These are phyloP conservation scores for Mechanitis messenoides DNA, from an alignment of 2,888 invertebrate genomes.

Conservation along the genomic window DNA sequence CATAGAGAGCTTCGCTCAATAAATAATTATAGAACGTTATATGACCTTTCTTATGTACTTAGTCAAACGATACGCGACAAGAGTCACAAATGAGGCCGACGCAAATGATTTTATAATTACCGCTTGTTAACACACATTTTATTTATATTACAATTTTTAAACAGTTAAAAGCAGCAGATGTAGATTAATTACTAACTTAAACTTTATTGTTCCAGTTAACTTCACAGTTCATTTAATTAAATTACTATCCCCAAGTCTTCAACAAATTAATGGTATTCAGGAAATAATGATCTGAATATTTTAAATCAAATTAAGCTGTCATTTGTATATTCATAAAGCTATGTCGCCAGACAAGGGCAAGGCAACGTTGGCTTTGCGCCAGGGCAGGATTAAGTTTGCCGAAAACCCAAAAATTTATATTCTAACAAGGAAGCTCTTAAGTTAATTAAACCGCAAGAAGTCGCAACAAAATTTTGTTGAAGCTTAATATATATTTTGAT, in stretches of 20 bases:
- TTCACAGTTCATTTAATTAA: neutral
- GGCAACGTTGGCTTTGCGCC: slow-evolving; percentile 20
- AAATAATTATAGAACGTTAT: too few relatives aligned
- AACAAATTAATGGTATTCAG: slow-evolving; percentile 1
- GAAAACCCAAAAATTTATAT: slow-evolving; percentile 18
- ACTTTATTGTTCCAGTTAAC: neutral
- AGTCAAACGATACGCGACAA: too few relatives aligned
- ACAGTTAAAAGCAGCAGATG: neutral
- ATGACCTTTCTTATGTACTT: too few relatives aligned
- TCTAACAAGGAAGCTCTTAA: slow-evolving; percentile 6
- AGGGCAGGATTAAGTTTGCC: slow-evolving; percentile 20
- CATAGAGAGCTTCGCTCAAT: too few relatives aligned
- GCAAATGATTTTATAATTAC: too few relatives aligned
- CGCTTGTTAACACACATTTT: neutral
- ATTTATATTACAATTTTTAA: neutral
- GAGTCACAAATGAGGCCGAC: too few relatives aligned
- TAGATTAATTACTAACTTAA: neutral
- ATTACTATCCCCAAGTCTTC: slow-evolving; percentile 4
- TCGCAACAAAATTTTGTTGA: neutral
- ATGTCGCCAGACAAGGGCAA: slow-evolving; percentile 23
- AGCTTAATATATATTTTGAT: too few relatives aligned
- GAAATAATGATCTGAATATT: slow-evolving; percentile 24
- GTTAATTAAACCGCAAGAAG: slow-evolving; percentile 2
- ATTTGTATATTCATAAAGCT: slow-evolving; percentile 27
- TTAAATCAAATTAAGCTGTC: slow-evolving; percentile 23